Evolutionary conservation across 2,888 invertebrate genomes (phyloP), one percentile per base, ranked within the genome.

Genomic region (Sinotaia quadrata): DNA sequence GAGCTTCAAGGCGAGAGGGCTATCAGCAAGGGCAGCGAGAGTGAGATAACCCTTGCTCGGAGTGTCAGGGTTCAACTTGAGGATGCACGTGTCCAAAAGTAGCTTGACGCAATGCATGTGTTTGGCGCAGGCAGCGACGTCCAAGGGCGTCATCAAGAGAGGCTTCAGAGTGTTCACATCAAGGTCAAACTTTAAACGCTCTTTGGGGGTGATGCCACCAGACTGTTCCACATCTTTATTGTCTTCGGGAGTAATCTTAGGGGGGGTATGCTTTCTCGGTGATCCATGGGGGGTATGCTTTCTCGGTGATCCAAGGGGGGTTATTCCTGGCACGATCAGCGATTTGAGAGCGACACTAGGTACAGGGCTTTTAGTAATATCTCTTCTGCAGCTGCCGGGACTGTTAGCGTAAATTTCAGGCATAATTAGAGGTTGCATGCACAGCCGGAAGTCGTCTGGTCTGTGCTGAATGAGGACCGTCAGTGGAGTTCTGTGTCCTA

Each of bases 51-150:
- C 78, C 56, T 75, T 77, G 37, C 74, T 72, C 29, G 73, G 74
- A 0, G 58, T 68, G 29, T 79, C 78, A 1, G 80, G 76, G 52
- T 81, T 58, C 7, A 66, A 72, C 67, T 77, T 79, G 21, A 82
- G 68, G 18, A 76, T 72, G 49, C 75, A 75, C 33, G 76, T 76
- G 34, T 78, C 75, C 59, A 83, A 65, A 27, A 84, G 72, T n/a
- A 76, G 72, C 31, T 80, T 75, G 10, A 85, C 81, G 60, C 83
- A 82, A 27, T 73, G 72, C 24, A 79, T 47, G 52, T 82, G 78
- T 1, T 78, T 74, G 0, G 74, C 73, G 21, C 76, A 69, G 0
- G 82, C 83, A 7, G 84, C 84, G 8, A 84, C 74, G 51, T 84
- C 85, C 18, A 85, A 62, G 7, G 85, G 81, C 5, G 77, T 72